phyloP scores from a whole-genome alignment of 1,140 invertebrate genomes.

The Alviniconcha marisindica region DNA sequence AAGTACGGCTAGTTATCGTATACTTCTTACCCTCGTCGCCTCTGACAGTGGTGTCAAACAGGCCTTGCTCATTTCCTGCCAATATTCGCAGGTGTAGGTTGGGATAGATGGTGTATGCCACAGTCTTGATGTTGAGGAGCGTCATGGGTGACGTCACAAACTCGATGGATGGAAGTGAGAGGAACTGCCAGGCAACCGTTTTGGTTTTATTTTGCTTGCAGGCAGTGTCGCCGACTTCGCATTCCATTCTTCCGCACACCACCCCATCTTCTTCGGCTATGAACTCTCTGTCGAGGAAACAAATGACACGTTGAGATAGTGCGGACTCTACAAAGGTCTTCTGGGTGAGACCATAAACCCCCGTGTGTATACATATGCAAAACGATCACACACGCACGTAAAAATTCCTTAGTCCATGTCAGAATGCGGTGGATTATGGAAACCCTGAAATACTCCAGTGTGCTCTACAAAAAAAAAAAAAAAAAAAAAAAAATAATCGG shows the following conservation, averaged over 20 bases:
- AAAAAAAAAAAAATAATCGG: too few species aligned
- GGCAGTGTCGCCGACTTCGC: constrained; percentile 57
- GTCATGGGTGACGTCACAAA: constrained; percentile 55
- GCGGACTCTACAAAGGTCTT: too few species aligned
- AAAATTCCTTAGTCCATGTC: too few species aligned
- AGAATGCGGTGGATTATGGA: too few species aligned
- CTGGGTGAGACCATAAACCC: too few species aligned
- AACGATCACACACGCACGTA: too few species aligned
- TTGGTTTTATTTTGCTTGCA: constrained; percentile 73
- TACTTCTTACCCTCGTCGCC: constrained; percentile 59
- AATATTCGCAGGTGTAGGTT: constrained; percentile 63
- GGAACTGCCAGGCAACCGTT: constrained; percentile 72
- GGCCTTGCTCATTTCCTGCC: constrained; percentile 61
- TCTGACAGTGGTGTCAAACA: constrained; percentile 61
- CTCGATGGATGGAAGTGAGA: constrained; percentile 68
- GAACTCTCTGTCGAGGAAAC: constrained; percentile 48
- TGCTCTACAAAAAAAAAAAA: too few species aligned
- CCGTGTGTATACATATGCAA: too few species aligned
- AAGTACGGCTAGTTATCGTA: background rate
- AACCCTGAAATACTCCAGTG: too few species aligned
- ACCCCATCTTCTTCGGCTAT: constrained; percentile 59
- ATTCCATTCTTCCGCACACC: constrained; percentile 67
- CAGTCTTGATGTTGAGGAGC: constrained; percentile 64
- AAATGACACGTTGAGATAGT: too few species aligned
- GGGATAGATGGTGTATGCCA: constrained; percentile 61